A percentile compares a stretch with the other conserved stretches of the same genome.
Conservation (phyloP, 1,140 invertebrate genomes). For the Parapsyche elsis region DNA sequence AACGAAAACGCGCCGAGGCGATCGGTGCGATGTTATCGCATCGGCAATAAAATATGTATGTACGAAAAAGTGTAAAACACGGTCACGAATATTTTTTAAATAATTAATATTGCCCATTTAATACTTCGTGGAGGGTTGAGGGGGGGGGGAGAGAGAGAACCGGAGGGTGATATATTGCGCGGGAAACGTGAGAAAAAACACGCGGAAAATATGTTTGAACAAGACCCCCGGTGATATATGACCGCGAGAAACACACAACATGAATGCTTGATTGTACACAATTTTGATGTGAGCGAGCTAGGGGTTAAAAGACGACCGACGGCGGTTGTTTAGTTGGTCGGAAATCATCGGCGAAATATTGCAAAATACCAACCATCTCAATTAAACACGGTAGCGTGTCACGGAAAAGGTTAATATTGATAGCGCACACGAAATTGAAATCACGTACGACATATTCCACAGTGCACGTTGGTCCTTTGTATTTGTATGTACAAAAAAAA, state of each 20-base stretch:
- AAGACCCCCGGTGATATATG: slow-evolving; percentile 3
- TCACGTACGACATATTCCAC: no score
- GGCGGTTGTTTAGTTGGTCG: no score
- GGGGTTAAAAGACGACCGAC: no score
- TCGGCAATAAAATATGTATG: slow-evolving; percentile 11
- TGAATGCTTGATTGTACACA: no score
- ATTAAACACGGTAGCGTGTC: no score
- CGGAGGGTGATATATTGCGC: slow-evolving; percentile 4
- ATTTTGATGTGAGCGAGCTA: not conserved
- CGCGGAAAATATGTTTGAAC: slow-evolving; percentile 23
- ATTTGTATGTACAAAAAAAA: no score
- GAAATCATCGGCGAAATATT: no score
- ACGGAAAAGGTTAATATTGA: no score
- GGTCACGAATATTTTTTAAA: slow-evolving; percentile 26
- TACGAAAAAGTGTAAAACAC: slow-evolving; percentile 15
- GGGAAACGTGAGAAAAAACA: slow-evolving; percentile 31
- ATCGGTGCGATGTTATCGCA: slow-evolving; percentile 11
- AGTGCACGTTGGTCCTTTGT: no score
- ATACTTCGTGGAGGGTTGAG: not conserved
- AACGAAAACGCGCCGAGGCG: slow-evolving; percentile 8
- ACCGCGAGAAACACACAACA: not conserved
- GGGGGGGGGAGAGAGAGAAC: not conserved
- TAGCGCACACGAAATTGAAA: no score
- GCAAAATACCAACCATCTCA: no score
- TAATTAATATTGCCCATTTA: slow-evolving; percentile 26